These are phyloP conservation scores for Gasterosteus nipponicus DNA, from an alignment of 2,113 vertebrate species.

Conservation along the genomic window DNA sequence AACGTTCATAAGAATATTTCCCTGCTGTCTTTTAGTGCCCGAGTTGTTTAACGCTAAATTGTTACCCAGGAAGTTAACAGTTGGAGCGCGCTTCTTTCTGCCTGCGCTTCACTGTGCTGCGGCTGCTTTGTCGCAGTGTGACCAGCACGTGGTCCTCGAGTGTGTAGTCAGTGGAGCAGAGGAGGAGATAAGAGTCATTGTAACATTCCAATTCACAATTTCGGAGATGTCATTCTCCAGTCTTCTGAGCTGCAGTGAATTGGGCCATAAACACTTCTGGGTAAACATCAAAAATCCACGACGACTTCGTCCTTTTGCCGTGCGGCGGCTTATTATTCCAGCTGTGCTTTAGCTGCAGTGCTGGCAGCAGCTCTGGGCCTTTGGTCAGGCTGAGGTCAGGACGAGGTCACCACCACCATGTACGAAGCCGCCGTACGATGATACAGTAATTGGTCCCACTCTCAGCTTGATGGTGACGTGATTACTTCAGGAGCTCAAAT, in stretches of 20 bases:
- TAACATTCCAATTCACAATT: neutral
- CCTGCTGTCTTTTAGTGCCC: no score
- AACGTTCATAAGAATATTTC: no score
- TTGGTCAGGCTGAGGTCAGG: constrained; percentile 55
- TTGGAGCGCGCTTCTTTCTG: neutral
- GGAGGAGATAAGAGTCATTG: neutral
- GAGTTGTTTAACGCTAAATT: neutral
- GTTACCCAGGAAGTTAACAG: neutral
- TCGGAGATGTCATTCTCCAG: constrained; percentile 14
- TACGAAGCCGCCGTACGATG: constrained; percentile 20
- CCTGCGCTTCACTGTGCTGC: neutral
- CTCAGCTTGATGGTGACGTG: constrained; percentile 35
- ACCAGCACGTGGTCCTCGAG: constrained; percentile 38
- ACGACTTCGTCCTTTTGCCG: constrained; percentile 30
- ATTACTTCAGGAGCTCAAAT: constrained; percentile 33
- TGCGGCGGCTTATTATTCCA: constrained; percentile 48
- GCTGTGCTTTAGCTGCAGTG: constrained; percentile 44
- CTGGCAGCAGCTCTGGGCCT: constrained; percentile 38
- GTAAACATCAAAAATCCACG: neutral
- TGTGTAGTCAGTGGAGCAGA: constrained; percentile 23
- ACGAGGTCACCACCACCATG: constrained; percentile 27
- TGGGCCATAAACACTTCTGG: constrained; percentile 10
- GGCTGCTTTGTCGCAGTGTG: neutral
- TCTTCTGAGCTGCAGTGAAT: constrained; percentile 29
- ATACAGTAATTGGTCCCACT: constrained; percentile 47